Base-by-base conservation (phyloP, 2,888 invertebrate genomes). In the Notocelia uddmanniana region DNA sequence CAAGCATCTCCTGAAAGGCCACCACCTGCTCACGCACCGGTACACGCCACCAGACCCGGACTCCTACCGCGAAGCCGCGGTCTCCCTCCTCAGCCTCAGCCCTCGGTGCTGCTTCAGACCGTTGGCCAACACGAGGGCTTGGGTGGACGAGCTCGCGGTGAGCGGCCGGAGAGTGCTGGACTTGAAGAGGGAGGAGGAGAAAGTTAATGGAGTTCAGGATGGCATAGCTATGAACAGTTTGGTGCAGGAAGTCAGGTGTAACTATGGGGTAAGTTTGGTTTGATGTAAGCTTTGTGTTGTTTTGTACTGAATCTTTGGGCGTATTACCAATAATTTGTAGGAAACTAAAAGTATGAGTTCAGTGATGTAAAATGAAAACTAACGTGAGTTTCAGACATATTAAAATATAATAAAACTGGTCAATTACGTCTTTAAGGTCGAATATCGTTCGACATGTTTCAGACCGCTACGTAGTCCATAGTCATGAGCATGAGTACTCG, bases 1-100 rank as follows among this genome's bases (percentile, higher is more conserved):
- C 84, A 97, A 97, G 84, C 96, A 98, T 85, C 94, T 99, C 0
- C 77, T 92, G 1, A 87, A 83, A 71, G 94, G 94, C 0, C 87
- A 89, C 62, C 91, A 93, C 63, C 76, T 85, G 80, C 80, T 85
- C 0, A 76, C 86, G 11, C 86, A 88, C 52, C 83, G 88, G 11
- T 85, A 89, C 72, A 85, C 81, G 58, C 84, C 92, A 54, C 76
- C 88, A 0, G 88, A 90, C 41, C 89, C 93, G 0, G 89, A 91
- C 26, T 80, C 85, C 0, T 93, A 91, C 54, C 88, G 91, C 67
- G 91, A 91, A 19, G 91, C 93, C 0, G 92, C 94, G 0, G 76
- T 85, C 0, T 88, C 93, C 1, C 90, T 92, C 76, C 78, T 94
- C 8, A 81, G 81, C 0, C 80, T 94, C 0, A 85, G 96, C 37